Evolutionary conservation across 2,888 invertebrate species (phyloP), one percentile per base, ranked within the genome.

Genomic region (Sesia bembeciformis): DNA sequence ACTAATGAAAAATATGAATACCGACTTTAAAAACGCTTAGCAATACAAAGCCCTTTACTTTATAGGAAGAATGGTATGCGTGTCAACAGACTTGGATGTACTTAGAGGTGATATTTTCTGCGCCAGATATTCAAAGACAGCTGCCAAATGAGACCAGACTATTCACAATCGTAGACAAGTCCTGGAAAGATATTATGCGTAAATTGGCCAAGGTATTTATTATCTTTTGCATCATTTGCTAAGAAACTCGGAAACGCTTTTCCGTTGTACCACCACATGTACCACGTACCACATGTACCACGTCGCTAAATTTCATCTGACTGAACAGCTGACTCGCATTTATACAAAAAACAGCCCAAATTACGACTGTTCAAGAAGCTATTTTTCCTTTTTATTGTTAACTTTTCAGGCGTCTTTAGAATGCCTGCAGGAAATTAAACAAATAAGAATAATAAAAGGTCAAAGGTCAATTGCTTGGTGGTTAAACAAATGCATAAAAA

Each of bases 21-120:
- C 2, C 23, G 23, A 23, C 23, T 23, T 23, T 23, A 23, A 23
- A 23, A 23, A 23, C 23, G 23, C 2, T 23, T 23, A 23, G 23
- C 23, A 23, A n/a, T 23, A 23, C 23, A 23, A 23, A 23, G 23
- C 23, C 2, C 7, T 46, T 8, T 23, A 4, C 23, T 51, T 72
- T 68, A 54, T 70, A 95, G 96, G 97, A 97, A 75, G 95, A 95
- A 74, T 98, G 97, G 97, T 91, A 92, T 65, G 91, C 92, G 57
- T 97, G 97, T 67, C 98, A 98, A 78, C 94, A 94, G 65, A 94
- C 95, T n/a, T 98, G 98, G 98, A 91, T 97, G 46, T 98, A 98
- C 74, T 85, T 98, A 67, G 98, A 98, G 79, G 96, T 97, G 0
- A 97, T 98, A 70, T 98, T 98, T 79, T 94, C 96, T 5, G 97